Conservation (phyloP, 1,140 invertebrate species). For the Doryteuthis pealeii region DNA sequence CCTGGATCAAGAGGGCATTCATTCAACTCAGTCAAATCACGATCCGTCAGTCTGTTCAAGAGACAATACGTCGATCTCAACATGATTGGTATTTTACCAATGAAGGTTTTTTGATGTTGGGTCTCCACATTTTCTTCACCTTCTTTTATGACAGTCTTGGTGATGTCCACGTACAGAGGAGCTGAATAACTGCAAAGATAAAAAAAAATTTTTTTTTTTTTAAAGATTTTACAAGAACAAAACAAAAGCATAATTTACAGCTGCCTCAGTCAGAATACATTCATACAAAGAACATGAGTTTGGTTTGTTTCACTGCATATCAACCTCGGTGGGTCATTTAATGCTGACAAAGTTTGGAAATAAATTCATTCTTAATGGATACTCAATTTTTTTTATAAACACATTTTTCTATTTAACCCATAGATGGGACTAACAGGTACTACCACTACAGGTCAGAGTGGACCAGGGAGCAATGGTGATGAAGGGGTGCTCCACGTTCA, state of each 20-base stretch:
- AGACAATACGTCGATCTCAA: constrained; percentile 95
- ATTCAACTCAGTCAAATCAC: constrained; percentile 97
- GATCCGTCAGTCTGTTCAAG: constrained; percentile 88
- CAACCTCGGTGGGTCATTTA: no score
- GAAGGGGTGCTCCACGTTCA: no score
- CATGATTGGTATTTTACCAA: constrained; percentile 99
- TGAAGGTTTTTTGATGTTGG: constrained; percentile 96
- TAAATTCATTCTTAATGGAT: no score
- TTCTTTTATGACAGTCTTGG: constrained; percentile 89
- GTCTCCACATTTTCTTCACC: constrained; percentile 89
- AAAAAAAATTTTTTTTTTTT: neutral
- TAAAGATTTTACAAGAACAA: neutral
- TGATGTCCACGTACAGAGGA: constrained; percentile 97
- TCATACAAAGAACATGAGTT: no score
- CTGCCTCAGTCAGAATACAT: neutral
- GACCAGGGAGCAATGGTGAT: no score
- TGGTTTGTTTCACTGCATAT: no score
- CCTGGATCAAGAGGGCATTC: constrained; percentile 97
- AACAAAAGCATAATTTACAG: neutral
- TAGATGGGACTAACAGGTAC: no score
- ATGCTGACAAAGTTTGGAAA: no score
- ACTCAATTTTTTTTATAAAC: no score
- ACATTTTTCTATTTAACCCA: no score
- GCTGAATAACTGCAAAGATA: constrained; percentile 81
- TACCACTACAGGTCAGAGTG: no score